Conservation (phyloP, 2,113 vertebrate species). For the Festucalex cinctus region DNA sequence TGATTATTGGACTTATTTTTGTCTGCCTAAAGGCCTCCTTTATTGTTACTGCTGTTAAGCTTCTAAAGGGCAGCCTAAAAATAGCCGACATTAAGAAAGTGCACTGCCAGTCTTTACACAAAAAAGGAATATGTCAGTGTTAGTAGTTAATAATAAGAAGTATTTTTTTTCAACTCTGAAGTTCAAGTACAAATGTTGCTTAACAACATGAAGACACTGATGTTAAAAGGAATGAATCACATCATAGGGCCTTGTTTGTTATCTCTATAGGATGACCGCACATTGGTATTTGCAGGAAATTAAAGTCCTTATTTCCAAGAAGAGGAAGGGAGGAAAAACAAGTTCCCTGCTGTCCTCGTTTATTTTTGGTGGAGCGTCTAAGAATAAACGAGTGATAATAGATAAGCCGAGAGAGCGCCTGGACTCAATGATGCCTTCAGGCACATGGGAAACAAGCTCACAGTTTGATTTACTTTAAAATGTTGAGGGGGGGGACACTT, state of each 20-base stretch:
- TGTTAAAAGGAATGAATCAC: neutral
- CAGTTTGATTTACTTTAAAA: neutral
- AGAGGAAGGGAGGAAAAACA: neutral
- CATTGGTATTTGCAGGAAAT: neutral
- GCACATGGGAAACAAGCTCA: neutral
- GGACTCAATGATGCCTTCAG: neutral
- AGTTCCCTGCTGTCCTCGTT: neutral
- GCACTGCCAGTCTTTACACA: neutral
- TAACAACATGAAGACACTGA: neutral
- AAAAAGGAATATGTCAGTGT: neutral
- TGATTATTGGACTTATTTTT: neutral
- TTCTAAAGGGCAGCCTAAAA: slow-evolving; percentile 1
- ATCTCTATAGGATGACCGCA: neutral
- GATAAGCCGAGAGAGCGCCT: neutral
- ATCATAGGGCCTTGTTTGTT: neutral
- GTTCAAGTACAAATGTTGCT: neutral
- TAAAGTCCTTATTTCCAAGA: neutral
- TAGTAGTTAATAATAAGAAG: neutral
- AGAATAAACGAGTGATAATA: slow-evolving; percentile 2
- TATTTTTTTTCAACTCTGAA: neutral
- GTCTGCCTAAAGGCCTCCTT: neutral
- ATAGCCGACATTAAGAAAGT: neutral
- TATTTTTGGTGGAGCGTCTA: neutral
- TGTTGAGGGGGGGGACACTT: too few species aligned
- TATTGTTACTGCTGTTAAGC: neutral